phyloP scores from a whole-genome alignment of 2,888 invertebrate genomes.

The Malacosoma neustria region DNA sequence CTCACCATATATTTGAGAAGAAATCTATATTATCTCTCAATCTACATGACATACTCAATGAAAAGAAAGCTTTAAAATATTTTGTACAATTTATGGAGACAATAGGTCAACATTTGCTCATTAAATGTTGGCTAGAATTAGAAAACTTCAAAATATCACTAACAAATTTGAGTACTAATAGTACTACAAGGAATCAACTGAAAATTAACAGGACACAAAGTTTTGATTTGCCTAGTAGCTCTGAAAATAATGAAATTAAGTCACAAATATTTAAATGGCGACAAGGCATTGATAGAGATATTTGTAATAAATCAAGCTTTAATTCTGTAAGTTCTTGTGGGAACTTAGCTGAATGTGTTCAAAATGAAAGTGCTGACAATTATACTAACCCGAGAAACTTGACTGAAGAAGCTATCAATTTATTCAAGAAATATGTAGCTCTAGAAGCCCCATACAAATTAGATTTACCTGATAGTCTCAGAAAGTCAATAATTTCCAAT shows the following conservation, averaged over 20 bases:
- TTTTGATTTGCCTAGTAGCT: constrained; percentile 42
- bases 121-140: constrained; percentile 86
- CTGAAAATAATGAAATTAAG: constrained; percentile 21
- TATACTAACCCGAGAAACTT: constrained; percentile 24
- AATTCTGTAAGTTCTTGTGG: constrained; percentile 45
- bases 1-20: constrained; percentile 47
- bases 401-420: constrained; percentile 78
- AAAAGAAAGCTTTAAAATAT: constrained; percentile 86
- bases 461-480: constrained; percentile 73
- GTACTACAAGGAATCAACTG: constrained; percentile 25
- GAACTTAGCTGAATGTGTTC: constrained; percentile 34
- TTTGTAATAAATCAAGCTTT: constrained; percentile 28
- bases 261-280: constrained; percentile 35
- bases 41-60: constrained; percentile 82
- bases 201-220: constrained; percentile 50
- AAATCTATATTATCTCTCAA: constrained; percentile 83
- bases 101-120: constrained; percentile 77
- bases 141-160: constrained; percentile 75
- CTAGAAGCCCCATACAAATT: constrained; percentile 78
- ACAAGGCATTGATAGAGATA: constrained; percentile 24
- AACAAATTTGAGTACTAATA: constrained; percentile 18
- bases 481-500: constrained; percentile 77
- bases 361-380: constrained; percentile 4
- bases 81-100: constrained; percentile 91
- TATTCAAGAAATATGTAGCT: constrained; percentile 86